Conservation (phyloP, 2,797 vertebrate genomes). For the Lagothrix lagotricha region DNA sequence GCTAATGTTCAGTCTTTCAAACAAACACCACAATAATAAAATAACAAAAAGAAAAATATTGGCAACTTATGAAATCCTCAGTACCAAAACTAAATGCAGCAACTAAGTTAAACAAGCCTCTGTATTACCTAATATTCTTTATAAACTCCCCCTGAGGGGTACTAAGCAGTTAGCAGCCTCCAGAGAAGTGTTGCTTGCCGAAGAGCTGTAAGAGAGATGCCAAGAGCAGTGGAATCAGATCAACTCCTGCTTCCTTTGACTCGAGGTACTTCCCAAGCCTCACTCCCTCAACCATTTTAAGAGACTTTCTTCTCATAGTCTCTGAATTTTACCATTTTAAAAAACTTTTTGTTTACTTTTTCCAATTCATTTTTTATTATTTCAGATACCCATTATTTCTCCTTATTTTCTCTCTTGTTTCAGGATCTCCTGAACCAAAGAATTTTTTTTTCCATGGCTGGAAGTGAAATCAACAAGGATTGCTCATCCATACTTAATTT, state of each 20-base stretch:
- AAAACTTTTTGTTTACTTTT: not conserved
- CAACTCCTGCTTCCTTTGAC: not conserved
- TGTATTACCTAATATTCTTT: not conserved
- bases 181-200: not conserved
- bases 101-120: conserved; percentile 27
- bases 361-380: conserved; percentile 3
- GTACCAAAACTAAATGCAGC: conserved; percentile 15
- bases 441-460: not conserved
- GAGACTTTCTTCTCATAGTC: not conserved
- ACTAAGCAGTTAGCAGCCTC: not conserved
- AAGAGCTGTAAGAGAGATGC: not conserved
- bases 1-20: conserved; percentile 32
- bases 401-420: conserved; percentile 40
- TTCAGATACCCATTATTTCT: not conserved
- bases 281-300: not conserved
- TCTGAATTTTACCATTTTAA: not conserved
- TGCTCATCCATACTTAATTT: conserved; percentile 62
- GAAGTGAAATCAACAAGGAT: conserved; percentile 61
- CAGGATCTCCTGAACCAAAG: conserved; percentile 44
- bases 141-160: not conserved
- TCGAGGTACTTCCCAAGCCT: not conserved
- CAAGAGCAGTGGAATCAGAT: not conserved
- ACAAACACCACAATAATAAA: not conserved
- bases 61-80: conserved; percentile 7
- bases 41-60: not conserved